Percentiles rank a stretch among this genome's conserved stretches.
Evolutionary conservation across 2,797 vertebrate genomes (phyloP).

Genomic region (Podargus strigoides): DNA sequence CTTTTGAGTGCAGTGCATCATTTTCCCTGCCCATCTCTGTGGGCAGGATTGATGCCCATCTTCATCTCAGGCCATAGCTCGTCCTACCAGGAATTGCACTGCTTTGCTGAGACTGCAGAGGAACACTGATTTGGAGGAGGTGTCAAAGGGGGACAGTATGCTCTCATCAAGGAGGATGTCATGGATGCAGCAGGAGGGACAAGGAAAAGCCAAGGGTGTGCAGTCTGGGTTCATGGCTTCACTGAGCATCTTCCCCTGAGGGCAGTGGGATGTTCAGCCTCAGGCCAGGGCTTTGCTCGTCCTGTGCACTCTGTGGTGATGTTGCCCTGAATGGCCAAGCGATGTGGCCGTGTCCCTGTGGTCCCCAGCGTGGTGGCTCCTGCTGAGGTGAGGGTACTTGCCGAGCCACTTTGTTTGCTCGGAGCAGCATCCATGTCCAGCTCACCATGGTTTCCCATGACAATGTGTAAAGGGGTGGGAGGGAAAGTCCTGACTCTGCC

Average conservation of each 20-base stretch:
- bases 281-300: not conserved
- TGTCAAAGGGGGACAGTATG: not conserved
- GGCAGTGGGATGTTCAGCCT: not conserved
- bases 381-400: rapidly evolving
- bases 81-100: not conserved
- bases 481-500: not conserved
- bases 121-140: not conserved
- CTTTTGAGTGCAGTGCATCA: not conserved
- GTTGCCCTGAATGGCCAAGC: not conserved
- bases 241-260: not conserved
- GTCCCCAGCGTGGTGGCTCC: not conserved
- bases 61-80: not conserved
- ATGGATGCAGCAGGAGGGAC: not conserved
- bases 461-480: not conserved
- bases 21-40: not conserved
- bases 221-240: not conserved
- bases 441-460: not conserved
- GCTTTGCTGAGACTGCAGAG: not conserved
- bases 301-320: not conserved
- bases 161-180: not conserved
- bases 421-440: not conserved
- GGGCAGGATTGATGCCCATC: not conserved
- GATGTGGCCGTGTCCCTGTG: not conserved
- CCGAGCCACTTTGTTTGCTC: not conserved
- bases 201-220: not conserved